Evolutionary conservation across 2,888 invertebrate species (phyloP), one percentile per base, ranked within the genome.

Genomic region (Cantharis rustica): DNA sequence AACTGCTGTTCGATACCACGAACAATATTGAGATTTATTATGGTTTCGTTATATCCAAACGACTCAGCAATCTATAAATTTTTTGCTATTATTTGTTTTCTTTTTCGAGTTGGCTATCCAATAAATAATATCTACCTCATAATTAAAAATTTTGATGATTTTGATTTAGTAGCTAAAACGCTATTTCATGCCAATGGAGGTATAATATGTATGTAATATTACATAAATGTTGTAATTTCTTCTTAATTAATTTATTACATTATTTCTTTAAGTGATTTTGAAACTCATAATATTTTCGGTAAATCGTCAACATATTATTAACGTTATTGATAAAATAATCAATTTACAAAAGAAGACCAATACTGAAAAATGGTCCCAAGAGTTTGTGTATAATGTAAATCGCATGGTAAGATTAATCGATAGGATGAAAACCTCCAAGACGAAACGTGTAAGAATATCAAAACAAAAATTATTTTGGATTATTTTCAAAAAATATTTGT

Each of bases 291-390:
- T 61, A 13, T 68, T 75, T 3, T 2, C 15, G 10, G 1, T 11
- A 4, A 31, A 72, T 16, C 61, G 69, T 5, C 63, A 31, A 27
- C 4, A 15, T 7, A 15, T 72, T 10, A 15, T n/a, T 7, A 63
- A 72, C 9, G 13, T 75, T 9, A 20, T 75, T 10, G 20, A 72
- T 5, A 27, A 72, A 31, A 2, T 75, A 31, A 69, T 31, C 13
- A 3, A 20, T 10, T 16, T 75, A 7, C 75, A 75, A 72, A 16
- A 63, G 15, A 17, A 61, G 20, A n/a, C n/a, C 2, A 75, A 75
- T n/a, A 68, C 16, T 4, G 71, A 71, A 61, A 17, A 61, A 27
- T 71, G 75, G 75, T 23, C 71, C 7, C 26, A 71, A 68, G 15
- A 9, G 2, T 11, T 66, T 10, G 17, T 68, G 26, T 71, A 27